These are phyloP conservation scores for Sebastiscus albofasciatus DNA, from an alignment of 2,797 vertebrate genomes.

Conservation along the genomic window DNA sequence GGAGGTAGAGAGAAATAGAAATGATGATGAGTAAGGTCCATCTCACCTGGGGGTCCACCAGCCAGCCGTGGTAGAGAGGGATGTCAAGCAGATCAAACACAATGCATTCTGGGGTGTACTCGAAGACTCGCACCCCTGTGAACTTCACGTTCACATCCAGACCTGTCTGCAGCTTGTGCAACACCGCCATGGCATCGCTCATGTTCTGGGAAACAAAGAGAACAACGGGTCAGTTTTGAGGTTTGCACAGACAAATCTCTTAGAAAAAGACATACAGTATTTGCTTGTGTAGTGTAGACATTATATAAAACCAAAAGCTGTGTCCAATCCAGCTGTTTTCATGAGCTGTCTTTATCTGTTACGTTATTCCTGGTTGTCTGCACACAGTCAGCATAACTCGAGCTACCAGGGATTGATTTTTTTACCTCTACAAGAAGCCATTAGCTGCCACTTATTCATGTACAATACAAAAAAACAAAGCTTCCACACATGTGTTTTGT, in stretches of 20 bases:
- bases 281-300: neutral
- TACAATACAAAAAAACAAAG: neutral
- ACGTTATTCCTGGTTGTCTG: constrained; percentile 18
- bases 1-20: neutral
- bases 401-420: constrained; percentile 29
- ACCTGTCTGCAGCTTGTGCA: constrained; percentile 97
- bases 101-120: constrained; percentile 98
- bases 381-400: constrained; percentile 1
- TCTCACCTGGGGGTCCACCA: constrained; percentile 97
- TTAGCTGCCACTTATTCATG: constrained; percentile 10
- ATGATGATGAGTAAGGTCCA: neutral
- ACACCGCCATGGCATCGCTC: constrained; percentile 98
- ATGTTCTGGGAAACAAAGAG: constrained; percentile 88
- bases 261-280: neutral
- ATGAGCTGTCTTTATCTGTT: neutral
- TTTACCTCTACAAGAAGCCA: constrained; percentile 11
- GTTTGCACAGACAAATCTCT: neutral
- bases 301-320: neutral
- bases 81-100: constrained; percentile 99
- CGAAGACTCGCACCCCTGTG: constrained; percentile 95
- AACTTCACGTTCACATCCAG: constrained; percentile 99
- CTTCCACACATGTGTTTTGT: neutral
- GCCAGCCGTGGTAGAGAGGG: constrained; percentile 97
- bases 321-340: neutral
- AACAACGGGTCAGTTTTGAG: neutral